These are phyloP conservation scores for Cheilosia urbana DNA, from an alignment of 2,888 invertebrate species.

Conservation along the genomic window DNA sequence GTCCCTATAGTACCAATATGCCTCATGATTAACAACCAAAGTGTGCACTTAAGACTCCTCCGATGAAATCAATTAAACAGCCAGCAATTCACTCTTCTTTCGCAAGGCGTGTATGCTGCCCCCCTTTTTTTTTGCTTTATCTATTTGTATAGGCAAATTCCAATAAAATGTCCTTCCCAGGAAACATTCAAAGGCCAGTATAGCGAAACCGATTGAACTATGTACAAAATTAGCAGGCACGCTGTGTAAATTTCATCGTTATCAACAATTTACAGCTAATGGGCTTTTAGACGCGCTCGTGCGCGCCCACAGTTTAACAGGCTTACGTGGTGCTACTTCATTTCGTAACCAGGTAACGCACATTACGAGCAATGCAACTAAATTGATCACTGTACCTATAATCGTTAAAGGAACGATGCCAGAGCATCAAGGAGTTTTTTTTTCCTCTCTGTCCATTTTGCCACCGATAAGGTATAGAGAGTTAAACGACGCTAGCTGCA, in stretches of 20 bases:
- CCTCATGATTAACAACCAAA: constrained; percentile 51
- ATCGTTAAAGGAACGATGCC: constrained; percentile 48
- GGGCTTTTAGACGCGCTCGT: constrained; percentile 71
- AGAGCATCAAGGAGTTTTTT: constrained; percentile 20
- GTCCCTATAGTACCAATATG: constrained; percentile 36
- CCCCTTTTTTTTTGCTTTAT: constrained; percentile 3
- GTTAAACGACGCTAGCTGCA: constrained; percentile 29
- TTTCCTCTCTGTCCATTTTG: constrained; percentile 7
- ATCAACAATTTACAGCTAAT: constrained; percentile 74
- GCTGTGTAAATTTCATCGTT: constrained; percentile 67
- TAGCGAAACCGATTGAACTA: constrained; percentile 44
- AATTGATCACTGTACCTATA: constrained; percentile 46
- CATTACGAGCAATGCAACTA: constrained; percentile 37
- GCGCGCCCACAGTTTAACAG: constrained; percentile 61
- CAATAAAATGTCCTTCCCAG: constrained; percentile 55
- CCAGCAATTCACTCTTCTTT: constrained; percentile 39
- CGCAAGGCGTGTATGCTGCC: constrained; percentile 18
- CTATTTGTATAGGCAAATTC: constrained; percentile 51
- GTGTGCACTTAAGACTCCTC: constrained; percentile 62
- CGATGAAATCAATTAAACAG: constrained; percentile 67
- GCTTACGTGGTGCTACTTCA: constrained; percentile 62
- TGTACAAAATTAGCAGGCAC: constrained; percentile 66
- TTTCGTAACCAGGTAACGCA: constrained; percentile 65
- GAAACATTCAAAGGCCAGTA: constrained; percentile 37
- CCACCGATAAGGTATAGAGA: constrained; percentile 51